Evolutionary conservation across 1,140 invertebrate species (phyloP).

Genomic region (Tetragnatha versicolor): DNA sequence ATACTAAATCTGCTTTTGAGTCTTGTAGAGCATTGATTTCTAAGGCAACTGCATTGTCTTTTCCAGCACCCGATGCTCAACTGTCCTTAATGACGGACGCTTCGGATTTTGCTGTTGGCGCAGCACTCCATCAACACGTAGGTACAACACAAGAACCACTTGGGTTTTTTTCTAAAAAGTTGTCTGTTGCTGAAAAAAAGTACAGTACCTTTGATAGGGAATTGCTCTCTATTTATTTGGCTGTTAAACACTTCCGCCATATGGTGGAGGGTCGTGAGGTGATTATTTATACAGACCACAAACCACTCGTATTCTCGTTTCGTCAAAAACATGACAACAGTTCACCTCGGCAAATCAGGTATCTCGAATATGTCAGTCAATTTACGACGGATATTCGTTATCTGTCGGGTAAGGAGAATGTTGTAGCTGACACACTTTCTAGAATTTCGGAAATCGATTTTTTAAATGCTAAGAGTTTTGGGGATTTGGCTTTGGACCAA

Average conservation of each 20-base stretch:
- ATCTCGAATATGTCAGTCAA: constrained; percentile 63
- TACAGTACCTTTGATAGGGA: constrained; percentile 66
- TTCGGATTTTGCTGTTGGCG: constrained; percentile 35
- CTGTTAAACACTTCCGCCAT: constrained; percentile 64
- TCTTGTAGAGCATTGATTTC: background rate
- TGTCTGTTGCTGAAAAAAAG: constrained; percentile 60
- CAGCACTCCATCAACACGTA: constrained; percentile 40
- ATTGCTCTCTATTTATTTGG: constrained; percentile 65
- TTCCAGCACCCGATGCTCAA: constrained; percentile 5
- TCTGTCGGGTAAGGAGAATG: constrained; percentile 62
- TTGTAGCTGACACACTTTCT: constrained; percentile 48
- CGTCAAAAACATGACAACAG: constrained; percentile 47
- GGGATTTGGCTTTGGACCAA: too few relatives aligned
- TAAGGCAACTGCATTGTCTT: constrained; percentile 56
- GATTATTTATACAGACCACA: constrained; percentile 60
- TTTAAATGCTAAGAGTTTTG: too few relatives aligned
- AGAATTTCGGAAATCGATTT: too few relatives aligned
- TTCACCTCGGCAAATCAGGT: constrained; percentile 15
- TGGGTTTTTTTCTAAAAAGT: constrained; percentile 64
- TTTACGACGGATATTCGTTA: constrained; percentile 63
- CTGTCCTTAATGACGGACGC: constrained; percentile 49
- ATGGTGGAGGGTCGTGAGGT: constrained; percentile 63
- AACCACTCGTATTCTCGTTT: constrained; percentile 59
- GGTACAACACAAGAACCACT: background rate
- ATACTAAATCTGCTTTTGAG: background rate